These are phyloP conservation scores for Drosophila nigritarsus DNA, from an alignment of 2,888 invertebrate genomes.

Conservation along the genomic window DNA sequence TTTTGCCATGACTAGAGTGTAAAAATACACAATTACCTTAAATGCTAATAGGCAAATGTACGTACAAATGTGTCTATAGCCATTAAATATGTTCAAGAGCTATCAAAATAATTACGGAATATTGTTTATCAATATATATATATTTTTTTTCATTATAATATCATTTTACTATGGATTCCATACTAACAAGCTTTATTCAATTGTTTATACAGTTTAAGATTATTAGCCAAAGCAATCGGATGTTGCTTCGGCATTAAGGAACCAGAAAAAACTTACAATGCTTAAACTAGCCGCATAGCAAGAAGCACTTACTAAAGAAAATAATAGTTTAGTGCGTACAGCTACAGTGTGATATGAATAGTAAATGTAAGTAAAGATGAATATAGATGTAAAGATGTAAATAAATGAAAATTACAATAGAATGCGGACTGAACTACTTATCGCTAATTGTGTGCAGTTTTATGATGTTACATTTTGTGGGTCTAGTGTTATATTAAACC, in stretches of 20 bases:
- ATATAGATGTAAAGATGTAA: background rate
- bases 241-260: slow-evolving; percentile 58
- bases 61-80: background rate
- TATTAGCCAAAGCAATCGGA: slow-evolving; percentile 23
- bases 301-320: slow-evolving; percentile 37
- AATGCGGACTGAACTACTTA: slow-evolving; percentile 55
- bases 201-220: slow-evolving; percentile 39
- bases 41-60: background rate
- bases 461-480: background rate
- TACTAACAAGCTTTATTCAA: slow-evolving; percentile 47
- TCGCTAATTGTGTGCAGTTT: slow-evolving; percentile 27
- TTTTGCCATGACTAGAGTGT: background rate
- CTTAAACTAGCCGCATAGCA: slow-evolving; percentile 23
- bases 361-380: slow-evolving; percentile 45
- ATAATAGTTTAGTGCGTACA: slow-evolving; percentile 28
- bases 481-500: slow-evolving; percentile 65
- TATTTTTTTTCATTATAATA: background rate
- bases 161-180: slow-evolving; percentile 41
- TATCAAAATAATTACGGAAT: background rate
- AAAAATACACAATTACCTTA: background rate
- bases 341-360: slow-evolving; percentile 57
- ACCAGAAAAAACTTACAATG: slow-evolving; percentile 55
- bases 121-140: background rate
- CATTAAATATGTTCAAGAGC: background rate
- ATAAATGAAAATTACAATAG: slow-evolving; percentile 21